A percentile compares a stretch with the other conserved stretches of the same genome.
Conservation (phyloP, 2,888 invertebrate genomes). For the Mythimna vitellina region DNA sequence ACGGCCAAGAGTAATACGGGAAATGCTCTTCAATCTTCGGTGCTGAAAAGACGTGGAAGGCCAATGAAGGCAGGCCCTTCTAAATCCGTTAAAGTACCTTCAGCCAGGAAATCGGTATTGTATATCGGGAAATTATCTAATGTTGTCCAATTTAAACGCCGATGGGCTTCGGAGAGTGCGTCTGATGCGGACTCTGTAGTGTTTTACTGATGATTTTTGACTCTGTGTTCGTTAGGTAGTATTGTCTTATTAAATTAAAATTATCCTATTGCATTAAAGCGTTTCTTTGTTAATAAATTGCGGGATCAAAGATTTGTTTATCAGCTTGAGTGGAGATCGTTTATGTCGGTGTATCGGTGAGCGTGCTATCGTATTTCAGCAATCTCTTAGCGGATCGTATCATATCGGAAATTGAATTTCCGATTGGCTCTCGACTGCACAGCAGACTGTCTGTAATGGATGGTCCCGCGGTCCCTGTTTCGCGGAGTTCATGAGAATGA, state of each 20-base stretch:
- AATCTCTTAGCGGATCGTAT: constrained; percentile 87
- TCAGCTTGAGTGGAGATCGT: constrained; percentile 62
- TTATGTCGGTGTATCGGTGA: constrained; percentile 70
- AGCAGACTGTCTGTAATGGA: constrained; percentile 77
- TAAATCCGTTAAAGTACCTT: constrained; percentile 49
- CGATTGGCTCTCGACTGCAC: constrained; percentile 82
- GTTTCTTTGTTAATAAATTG: constrained; percentile 52
- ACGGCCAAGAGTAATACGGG: not conserved
- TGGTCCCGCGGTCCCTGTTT: constrained; percentile 76
- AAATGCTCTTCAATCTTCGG: not conserved
- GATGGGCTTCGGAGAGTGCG: constrained; percentile 47
- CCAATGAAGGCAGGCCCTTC: constrained; percentile 66
- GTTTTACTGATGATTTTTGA: constrained; percentile 40
- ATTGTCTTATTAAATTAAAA: constrained; percentile 11
- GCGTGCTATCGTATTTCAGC: constrained; percentile 77
- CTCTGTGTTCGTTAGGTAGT: not conserved
- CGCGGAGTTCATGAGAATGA: constrained; percentile 76
- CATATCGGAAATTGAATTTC: constrained; percentile 89
- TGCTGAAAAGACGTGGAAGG: constrained; percentile 54
- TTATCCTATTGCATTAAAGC: not conserved
- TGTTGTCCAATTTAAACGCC: constrained; percentile 58
- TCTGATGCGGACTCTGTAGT: constrained; percentile 59
- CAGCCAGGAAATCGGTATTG: constrained; percentile 48
- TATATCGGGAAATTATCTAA: constrained; percentile 73
- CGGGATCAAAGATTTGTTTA: constrained; percentile 55